These are phyloP conservation scores for Drosophila pseudotakahashii DNA, from an alignment of 2,888 invertebrate genomes.

Conservation along the genomic window DNA sequence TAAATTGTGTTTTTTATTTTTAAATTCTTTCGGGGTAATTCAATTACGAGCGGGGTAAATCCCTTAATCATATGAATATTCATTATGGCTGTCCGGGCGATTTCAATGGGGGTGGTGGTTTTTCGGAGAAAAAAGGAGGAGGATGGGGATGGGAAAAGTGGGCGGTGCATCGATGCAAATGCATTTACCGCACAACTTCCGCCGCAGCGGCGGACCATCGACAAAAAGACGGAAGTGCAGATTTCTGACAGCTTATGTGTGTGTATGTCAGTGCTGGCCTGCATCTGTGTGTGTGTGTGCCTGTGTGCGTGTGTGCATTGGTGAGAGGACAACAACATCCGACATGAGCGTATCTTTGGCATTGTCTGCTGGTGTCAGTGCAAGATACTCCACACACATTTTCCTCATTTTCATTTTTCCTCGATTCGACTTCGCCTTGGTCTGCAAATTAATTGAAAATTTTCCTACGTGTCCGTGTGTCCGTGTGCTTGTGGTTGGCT, in stretches of 20 bases:
- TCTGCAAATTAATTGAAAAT: conserved; percentile 63
- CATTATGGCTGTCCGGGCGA: conserved; percentile 65
- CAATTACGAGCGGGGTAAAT: conserved; percentile 67
- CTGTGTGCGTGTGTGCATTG: conserved; percentile 13
- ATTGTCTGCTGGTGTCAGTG: conserved; percentile 60
- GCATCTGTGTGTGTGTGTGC: conserved; percentile 11
- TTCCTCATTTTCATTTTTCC: conserved; percentile 21
- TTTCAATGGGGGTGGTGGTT: conserved; percentile 2
- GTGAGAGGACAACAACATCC: conserved; percentile 41
- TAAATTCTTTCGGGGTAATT: conserved; percentile 51
- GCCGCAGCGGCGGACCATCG: conserved; percentile 58
- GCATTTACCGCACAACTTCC: conserved; percentile 74
- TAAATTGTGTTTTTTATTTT: conserved; percentile 25
- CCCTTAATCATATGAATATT: conserved; percentile 78
- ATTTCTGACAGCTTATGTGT: conserved; percentile 57
- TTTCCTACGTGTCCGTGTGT: conserved; percentile 24
- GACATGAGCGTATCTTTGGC: conserved; percentile 54
- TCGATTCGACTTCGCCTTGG: conserved; percentile 22
- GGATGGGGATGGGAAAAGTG: too few relatives aligned
- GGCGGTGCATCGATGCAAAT: conserved; percentile 56
- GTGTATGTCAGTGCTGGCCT: conserved; percentile 9
- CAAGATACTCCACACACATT: conserved; percentile 45
- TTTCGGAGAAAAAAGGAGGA: too few relatives aligned
- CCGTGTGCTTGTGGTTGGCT: conserved; percentile 1
- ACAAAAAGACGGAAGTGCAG: conserved; percentile 68